Conservation (phyloP, 1,140 invertebrate species). For the Rhagoletis zephyria region DNA sequence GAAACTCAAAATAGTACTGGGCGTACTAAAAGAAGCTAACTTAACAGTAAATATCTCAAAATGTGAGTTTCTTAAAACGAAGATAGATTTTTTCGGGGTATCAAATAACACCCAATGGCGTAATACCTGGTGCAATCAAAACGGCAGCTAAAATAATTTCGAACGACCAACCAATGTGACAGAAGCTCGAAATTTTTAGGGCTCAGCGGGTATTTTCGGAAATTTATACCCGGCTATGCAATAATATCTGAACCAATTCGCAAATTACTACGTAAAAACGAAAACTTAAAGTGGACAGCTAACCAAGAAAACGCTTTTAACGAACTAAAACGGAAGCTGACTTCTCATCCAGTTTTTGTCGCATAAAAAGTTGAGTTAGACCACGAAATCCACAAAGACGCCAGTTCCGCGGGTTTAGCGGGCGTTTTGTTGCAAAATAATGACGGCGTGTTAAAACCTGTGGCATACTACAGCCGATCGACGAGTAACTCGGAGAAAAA, state of each 20-base stretch:
- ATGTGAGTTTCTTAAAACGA: no score
- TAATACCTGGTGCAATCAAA: no score
- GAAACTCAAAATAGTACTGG: neutral
- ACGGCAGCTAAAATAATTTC: no score
- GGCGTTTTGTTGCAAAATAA: neutral
- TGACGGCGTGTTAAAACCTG: neutral
- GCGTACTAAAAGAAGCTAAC: no score
- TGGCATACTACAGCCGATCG: neutral
- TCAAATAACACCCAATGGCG: no score
- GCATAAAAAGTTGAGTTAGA: neutral
- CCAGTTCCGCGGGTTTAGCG: neutral
- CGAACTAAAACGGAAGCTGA: neutral
- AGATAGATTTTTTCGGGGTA: no score
- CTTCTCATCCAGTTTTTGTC: neutral
- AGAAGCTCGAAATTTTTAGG: neutral
- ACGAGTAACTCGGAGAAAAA: no score
- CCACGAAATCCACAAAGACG: neutral
- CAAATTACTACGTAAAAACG: neutral
- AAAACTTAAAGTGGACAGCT: neutral
- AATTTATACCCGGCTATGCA: neutral
- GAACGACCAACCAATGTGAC: no score
- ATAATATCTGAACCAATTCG: neutral
- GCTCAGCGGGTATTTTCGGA: neutral
- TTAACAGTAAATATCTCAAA: no score
- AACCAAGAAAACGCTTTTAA: slow-evolving; percentile 4